Evolutionary conservation across 1,140 invertebrate genomes (phyloP), one percentile per base, ranked within the genome.

Genomic region (Drosophila lowei): DNA sequence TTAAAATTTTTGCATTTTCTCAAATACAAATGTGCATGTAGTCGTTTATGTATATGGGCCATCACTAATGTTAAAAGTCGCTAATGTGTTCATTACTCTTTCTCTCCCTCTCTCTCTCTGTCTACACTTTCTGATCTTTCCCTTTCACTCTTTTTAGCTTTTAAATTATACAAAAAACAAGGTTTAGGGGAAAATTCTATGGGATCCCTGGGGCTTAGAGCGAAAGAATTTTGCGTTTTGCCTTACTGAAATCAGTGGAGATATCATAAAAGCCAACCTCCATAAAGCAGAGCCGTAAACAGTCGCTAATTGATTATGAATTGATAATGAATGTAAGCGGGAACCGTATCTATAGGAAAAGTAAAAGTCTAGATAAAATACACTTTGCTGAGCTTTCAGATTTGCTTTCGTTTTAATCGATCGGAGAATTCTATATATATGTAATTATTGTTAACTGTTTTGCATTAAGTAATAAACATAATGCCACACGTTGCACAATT

Each of bases 1-100:
- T 68, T 68, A 7, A 34, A 25, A 7, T 57, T 57, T 67, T 67
- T 68, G 65, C 65, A 68, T 66, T 66, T 38, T 53, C 23, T 66
- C 62, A 55, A 18, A 68, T 23, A 53, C 64, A 41, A 28, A 48
- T 49, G 25, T 38, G 21, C 23, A 11, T 49, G 38, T 53, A 49
- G 49, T 23, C 30, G 42, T 56, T 16, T 50, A 16, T 55, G 50
- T 28, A 50, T 55, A 50, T 61, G 34, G 46, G 11, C 28, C 15
- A 72, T 57, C 60, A 46, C 56, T 57, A 46, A 41, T 50, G 61
- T n/a, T 38, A 60, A 84, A 55, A 71, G 73, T 66, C 42, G 41
- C 67, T 72, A 84, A 84, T 70, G 60, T 52, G 80, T 62, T 78
- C 50, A 43, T 67, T 75, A 74, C 68, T 56, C 77, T 43, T 44